These are phyloP conservation scores for Pogonocichla stellata DNA, from an alignment of 2,113 vertebrate genomes.

Conservation along the genomic window DNA sequence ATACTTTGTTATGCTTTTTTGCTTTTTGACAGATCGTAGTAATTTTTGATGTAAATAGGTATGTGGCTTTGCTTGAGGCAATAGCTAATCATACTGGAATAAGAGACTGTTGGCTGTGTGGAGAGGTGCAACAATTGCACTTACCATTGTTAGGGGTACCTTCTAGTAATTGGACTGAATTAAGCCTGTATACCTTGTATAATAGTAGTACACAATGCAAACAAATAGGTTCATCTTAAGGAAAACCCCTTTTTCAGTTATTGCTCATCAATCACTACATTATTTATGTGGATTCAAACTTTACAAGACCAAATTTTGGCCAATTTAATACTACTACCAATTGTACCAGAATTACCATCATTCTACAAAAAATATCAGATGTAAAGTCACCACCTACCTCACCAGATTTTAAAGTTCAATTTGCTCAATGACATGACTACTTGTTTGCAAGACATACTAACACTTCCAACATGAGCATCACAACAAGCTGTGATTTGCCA, in stretches of 20 bases:
- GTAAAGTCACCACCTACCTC: background rate
- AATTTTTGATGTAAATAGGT: too few species aligned
- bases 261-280: background rate
- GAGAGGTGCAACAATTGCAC: background rate
- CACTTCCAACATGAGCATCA: background rate
- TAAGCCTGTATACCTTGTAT: background rate
- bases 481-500: background rate
- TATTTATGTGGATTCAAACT: background rate
- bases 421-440: background rate
- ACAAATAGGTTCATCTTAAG: background rate
- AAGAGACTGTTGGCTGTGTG: too few species aligned
- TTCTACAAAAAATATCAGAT: background rate
- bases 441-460: background rate
- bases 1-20: too few species aligned
- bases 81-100: too few species aligned
- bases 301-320: background rate
- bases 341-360: background rate
- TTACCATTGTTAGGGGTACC: background rate
- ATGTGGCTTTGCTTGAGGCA: too few species aligned
- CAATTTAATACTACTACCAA: background rate
- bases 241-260: background rate
- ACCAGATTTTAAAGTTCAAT: background rate
- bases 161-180: background rate
- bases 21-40: too few species aligned
- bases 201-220: background rate